Conservation (phyloP, 2,888 invertebrate species). For the Phortica magna region DNA sequence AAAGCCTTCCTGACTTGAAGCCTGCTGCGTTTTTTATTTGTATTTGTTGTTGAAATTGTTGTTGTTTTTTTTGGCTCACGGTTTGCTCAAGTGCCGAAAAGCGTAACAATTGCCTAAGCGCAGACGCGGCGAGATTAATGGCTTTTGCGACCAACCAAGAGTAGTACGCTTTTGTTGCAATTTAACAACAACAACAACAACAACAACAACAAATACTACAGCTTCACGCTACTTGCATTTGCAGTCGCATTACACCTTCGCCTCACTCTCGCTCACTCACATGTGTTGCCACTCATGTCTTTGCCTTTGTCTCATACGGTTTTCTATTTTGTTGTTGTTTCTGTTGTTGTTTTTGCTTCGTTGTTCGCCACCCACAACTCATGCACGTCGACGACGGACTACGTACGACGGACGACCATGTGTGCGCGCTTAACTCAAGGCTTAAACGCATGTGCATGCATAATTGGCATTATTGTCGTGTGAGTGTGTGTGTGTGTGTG, state of each 20-base stretch:
- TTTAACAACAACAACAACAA: background rate
- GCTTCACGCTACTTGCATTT: background rate
- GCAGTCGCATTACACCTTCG: no score
- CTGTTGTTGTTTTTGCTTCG: no score
- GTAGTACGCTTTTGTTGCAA: slow-evolving; percentile 10
- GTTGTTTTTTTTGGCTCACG: no score
- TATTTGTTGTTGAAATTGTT: no score
- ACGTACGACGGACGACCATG: background rate
- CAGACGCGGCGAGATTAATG: slow-evolving; percentile 53
- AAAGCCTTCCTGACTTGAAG: background rate
- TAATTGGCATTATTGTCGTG: background rate
- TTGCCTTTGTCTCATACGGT: no score
- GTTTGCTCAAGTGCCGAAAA: slow-evolving; percentile 25
- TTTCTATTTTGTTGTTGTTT: no score
- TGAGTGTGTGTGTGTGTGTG: slow-evolving; percentile 1
- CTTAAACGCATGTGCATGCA: background rate
- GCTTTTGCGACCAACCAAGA: slow-evolving; percentile 28
- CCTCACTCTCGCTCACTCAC: no score
- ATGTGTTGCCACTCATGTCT: no score
- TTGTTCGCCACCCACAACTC: background rate
- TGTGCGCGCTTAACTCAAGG: background rate
- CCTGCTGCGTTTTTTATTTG: background rate
- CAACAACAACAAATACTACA: background rate
- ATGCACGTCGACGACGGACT: background rate
- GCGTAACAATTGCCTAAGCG: slow-evolving; percentile 55